Percentiles rank a stretch among this genome's conserved stretches.
These are phyloP conservation scores for Irena cyanogastra DNA, from an alignment of 2,113 vertebrate species.

Conservation along the genomic window DNA sequence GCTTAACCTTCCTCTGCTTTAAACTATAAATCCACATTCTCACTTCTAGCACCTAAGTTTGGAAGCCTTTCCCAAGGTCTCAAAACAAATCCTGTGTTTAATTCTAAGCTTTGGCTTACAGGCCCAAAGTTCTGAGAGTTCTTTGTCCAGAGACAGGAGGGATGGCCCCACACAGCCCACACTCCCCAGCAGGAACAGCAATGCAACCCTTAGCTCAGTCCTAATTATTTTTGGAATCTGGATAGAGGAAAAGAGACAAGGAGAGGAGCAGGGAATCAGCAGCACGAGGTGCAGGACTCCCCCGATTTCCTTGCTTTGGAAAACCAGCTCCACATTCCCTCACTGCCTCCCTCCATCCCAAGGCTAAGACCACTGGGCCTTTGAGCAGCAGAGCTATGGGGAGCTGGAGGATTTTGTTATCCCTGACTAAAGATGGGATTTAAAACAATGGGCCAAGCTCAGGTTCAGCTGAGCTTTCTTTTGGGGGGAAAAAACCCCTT, in stretches of 20 bases:
- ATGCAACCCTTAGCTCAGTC: rapidly evolving
- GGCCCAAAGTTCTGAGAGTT: neutral
- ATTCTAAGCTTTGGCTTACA: neutral
- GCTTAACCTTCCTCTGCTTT: neutral
- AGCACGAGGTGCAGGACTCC: rapidly evolving
- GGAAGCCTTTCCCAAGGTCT: neutral
- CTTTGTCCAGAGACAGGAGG: neutral
- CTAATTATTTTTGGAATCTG: neutral
- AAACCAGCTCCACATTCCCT: neutral
- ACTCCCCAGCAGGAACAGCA: neutral
- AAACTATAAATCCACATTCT: neutral
- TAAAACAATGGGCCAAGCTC: neutral
- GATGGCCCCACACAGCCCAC: rapidly evolving
- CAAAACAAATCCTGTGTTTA: neutral
- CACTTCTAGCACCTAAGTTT: neutral
- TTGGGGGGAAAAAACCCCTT: neutral
- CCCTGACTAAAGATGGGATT: neutral
- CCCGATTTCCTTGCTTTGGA: neutral
- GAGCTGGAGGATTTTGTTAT: neutral
- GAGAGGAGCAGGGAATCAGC: neutral
- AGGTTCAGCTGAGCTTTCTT: neutral
- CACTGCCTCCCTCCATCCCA: neutral
- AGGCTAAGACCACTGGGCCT: neutral
- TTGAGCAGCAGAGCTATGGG: neutral
- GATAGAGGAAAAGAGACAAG: neutral